Evolutionary conservation across 2,888 invertebrate genomes (phyloP).

Genomic region (Agrotis puta): DNA sequence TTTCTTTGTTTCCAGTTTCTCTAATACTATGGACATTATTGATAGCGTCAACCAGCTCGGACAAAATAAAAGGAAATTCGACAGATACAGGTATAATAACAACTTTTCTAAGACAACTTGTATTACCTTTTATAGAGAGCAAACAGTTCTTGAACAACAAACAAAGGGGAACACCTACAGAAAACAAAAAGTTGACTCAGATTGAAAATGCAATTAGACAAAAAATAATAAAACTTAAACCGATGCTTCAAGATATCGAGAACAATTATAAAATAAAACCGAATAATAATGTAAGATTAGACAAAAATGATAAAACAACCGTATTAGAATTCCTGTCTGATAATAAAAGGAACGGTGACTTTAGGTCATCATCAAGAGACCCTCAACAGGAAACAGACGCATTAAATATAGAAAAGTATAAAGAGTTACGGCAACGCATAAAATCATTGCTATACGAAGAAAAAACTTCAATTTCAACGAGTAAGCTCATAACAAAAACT

Average conservation of each 20-base stretch:
- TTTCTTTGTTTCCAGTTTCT: constrained; percentile 39
- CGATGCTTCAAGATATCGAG: constrained; percentile 74
- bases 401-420: constrained; percentile 74
- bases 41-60: constrained; percentile 22
- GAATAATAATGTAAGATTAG: constrained; percentile 63
- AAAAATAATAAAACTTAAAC: constrained; percentile 72
- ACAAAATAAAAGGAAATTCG: constrained; percentile 40
- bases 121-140: constrained; percentile 68
- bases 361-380: background rate
- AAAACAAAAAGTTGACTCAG: constrained; percentile 29
- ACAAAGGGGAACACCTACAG: background rate
- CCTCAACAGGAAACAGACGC: constrained; percentile 31
- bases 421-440: constrained; percentile 75
- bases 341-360: constrained; percentile 13
- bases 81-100: constrained; percentile 62
- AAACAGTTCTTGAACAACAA: background rate
- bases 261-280: constrained; percentile 34
- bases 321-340: constrained; percentile 76
- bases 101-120: constrained; percentile 67
- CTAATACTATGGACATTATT: constrained; percentile 46
- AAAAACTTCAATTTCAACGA: constrained; percentile 72
- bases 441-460: constrained; percentile 72
- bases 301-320: constrained; percentile 74
- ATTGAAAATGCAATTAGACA: constrained; percentile 69
- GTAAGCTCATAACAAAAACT: constrained; percentile 71